Evolutionary conservation across 2,888 invertebrate genomes (phyloP).

Genomic region (Drosophila putrida): DNA sequence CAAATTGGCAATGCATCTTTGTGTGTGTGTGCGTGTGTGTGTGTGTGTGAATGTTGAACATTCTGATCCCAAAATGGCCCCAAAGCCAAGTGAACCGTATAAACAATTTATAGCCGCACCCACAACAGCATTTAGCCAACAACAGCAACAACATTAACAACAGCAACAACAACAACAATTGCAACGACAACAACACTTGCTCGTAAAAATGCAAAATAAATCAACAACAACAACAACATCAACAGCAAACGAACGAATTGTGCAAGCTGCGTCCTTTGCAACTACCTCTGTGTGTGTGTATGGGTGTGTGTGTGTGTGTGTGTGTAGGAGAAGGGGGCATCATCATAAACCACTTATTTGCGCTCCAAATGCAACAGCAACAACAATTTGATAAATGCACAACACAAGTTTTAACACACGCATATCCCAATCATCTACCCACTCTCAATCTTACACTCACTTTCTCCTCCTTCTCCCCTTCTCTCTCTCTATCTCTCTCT

Average conservation of each 20-base stretch:
- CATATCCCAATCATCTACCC: conserved; percentile 4
- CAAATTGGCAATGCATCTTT: conserved; percentile 36
- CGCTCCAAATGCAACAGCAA: conserved; percentile 76
- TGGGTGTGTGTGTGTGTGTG: not conserved
- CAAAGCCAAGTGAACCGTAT: conserved; percentile 78
- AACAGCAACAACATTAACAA: conserved; percentile 39
- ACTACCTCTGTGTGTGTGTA: not conserved
- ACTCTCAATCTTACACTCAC: not conserved
- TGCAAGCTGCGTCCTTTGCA: conserved; percentile 31
- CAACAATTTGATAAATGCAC: conserved; percentile 69
- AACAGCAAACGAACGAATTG: conserved; percentile 18
- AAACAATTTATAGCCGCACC: conserved; percentile 75
- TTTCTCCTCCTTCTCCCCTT: no score
- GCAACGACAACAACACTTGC: conserved; percentile 35
- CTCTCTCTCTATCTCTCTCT: no score
- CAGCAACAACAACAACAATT: conserved; percentile 18
- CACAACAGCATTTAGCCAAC: conserved; percentile 56
- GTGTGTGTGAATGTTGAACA: conserved; percentile 17
- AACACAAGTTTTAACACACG: conserved; percentile 44
- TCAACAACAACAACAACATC: conserved; percentile 34
- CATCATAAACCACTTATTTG: conserved; percentile 80
- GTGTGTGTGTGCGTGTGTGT: conserved; percentile 9
- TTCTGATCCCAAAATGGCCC: conserved; percentile 77
- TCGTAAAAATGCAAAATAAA: conserved; percentile 77
- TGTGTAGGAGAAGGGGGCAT: conserved; percentile 40